Conservation (phyloP, 2,888 invertebrate genomes). For the Tridacna gigas region DNA sequence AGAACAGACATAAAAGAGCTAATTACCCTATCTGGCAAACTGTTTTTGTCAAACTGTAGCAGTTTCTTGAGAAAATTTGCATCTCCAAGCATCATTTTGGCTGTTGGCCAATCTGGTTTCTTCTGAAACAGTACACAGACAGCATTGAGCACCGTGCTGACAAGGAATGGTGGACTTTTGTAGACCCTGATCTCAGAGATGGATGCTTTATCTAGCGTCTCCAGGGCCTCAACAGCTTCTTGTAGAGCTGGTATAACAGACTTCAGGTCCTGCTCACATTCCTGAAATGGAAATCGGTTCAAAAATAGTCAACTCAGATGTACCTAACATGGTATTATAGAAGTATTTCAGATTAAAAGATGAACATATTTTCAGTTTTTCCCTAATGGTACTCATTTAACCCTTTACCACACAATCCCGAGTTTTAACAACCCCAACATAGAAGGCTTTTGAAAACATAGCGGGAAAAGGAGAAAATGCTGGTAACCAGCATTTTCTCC, state of each 20-base stretch:
- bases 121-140: slow-evolving; percentile 84
- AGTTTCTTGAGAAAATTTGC: slow-evolving; percentile 82
- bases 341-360: too few relatives aligned
- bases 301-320: too few relatives aligned
- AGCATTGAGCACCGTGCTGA: slow-evolving; percentile 83
- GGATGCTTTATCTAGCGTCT: slow-evolving; percentile 83
- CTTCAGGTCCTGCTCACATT: slow-evolving; percentile 83
- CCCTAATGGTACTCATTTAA: too few relatives aligned
- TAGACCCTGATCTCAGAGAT: slow-evolving; percentile 84
- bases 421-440: too few relatives aligned
- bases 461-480: background rate
- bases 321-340: too few relatives aligned
- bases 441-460: background rate
- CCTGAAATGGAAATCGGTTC: slow-evolving; percentile 63
- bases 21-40: slow-evolving; percentile 82
- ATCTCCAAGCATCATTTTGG: slow-evolving; percentile 83
- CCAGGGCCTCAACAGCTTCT: slow-evolving; percentile 83
- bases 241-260: slow-evolving; percentile 83
- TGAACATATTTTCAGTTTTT: too few relatives aligned
- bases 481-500: background rate
- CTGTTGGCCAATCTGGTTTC: slow-evolving; percentile 84
- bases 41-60: slow-evolving; percentile 83
- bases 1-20: too few relatives aligned
- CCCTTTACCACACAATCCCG: too few relatives aligned
- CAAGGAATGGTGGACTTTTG: slow-evolving; percentile 81